Conservation (phyloP, 2,797 vertebrate genomes). For the Clarias laeviceps region DNA sequence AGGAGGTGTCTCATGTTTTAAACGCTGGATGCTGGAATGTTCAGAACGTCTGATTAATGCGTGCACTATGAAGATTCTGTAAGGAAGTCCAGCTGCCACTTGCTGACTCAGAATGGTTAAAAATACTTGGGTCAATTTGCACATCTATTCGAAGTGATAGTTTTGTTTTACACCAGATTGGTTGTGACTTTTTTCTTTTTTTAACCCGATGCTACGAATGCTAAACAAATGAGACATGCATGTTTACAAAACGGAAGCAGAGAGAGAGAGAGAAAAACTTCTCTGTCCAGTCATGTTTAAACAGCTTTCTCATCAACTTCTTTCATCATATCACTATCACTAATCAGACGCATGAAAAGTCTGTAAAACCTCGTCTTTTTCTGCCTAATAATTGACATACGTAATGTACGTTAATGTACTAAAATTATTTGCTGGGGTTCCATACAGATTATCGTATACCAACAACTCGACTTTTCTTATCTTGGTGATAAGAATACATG, state of each 20-base stretch:
- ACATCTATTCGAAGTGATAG: not conserved
- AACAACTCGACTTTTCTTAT: not conserved
- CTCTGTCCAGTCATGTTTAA: not conserved
- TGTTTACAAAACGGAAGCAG: not conserved
- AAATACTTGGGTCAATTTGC: not conserved
- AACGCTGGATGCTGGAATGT: not conserved
- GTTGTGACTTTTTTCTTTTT: not conserved
- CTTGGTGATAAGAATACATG: no score
- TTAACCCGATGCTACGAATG: not conserved
- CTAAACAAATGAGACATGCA: not conserved
- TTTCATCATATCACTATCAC: not conserved
- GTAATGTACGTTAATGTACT: not conserved
- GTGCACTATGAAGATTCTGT: not conserved
- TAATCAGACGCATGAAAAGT: not conserved
- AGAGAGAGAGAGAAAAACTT: not conserved
- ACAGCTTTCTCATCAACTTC: not conserved
- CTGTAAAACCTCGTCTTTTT: not conserved
- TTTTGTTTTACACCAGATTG: not conserved
- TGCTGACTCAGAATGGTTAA: not conserved
- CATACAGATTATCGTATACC: not conserved
- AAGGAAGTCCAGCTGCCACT: not conserved
- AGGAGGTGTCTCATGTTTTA: not conserved
- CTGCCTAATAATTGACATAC: not conserved
- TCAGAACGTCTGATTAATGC: not conserved
- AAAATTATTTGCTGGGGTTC: not conserved